A percentile compares a stretch with the other conserved stretches of the same genome.
Evolutionary conservation across 2,888 invertebrate species (phyloP).

Genomic region (Neocrepidodera transversa): DNA sequence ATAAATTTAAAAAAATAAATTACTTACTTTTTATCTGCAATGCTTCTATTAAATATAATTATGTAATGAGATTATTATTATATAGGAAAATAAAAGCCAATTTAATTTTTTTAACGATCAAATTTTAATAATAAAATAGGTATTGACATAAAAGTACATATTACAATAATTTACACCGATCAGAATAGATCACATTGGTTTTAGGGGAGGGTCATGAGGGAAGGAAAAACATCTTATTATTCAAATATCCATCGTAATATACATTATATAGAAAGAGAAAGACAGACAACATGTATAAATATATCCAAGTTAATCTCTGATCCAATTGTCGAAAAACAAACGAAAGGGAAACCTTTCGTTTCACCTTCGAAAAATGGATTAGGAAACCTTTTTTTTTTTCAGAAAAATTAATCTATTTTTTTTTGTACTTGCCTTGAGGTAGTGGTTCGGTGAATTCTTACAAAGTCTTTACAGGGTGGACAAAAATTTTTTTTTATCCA

Average conservation of each 20-base stretch:
- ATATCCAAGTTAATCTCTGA: slow-evolving; percentile 40
- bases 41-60: no score
- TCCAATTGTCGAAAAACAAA: slow-evolving; percentile 43
- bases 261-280: slow-evolving; percentile 31
- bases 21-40: no score
- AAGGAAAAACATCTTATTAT: slow-evolving; percentile 37
- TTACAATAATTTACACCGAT: slow-evolving; percentile 47
- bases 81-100: slow-evolving; percentile 18
- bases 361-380: slow-evolving; percentile 39
- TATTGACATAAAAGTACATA: slow-evolving; percentile 60
- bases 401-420: slow-evolving; percentile 41
- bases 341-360: slow-evolving; percentile 42
- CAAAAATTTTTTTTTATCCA: slow-evolving; percentile 12
- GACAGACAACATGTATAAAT: slow-evolving; percentile 41
- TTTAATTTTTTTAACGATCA: slow-evolving; percentile 55
- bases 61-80: no score
- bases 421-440: slow-evolving; percentile 50
- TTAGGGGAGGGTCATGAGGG: slow-evolving; percentile 42
- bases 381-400: slow-evolving; percentile 46
- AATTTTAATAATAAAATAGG: slow-evolving; percentile 61
- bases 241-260: slow-evolving; percentile 29
- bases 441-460: slow-evolving; percentile 38
- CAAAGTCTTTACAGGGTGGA: slow-evolving; percentile 26
- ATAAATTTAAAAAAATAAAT: no score
- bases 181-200: slow-evolving; percentile 53